phyloP scores from a whole-genome alignment of 2,888 invertebrate genomes.

The Mayetiola destructor region DNA sequence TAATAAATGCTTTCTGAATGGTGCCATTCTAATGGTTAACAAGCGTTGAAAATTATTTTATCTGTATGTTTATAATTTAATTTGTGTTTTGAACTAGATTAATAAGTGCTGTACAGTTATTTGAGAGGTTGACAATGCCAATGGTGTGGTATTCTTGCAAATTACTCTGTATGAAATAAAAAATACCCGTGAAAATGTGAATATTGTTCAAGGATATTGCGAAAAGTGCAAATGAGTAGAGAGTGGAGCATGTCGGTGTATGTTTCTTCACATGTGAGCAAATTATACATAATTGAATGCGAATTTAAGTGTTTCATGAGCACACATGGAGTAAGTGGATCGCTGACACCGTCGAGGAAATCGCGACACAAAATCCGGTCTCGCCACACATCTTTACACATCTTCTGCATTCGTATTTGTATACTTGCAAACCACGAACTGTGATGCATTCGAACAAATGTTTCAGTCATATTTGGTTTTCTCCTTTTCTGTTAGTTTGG shows the following conservation, averaged over 20 bases:
- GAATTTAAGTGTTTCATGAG: constrained; percentile 7
- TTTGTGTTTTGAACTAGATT: constrained; percentile 9
- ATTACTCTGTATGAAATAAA: too few species aligned
- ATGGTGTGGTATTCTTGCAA: too few species aligned
- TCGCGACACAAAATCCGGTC: neutral
- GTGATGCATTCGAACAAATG: neutral
- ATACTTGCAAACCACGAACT: neutral
- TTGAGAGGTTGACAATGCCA: too few species aligned
- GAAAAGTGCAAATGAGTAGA: too few species aligned
- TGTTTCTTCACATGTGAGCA: neutral
- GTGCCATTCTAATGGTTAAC: neutral
- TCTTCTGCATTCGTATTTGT: neutral
- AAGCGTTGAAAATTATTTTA: neutral
- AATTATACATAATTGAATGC: neutral
- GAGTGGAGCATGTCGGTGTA: too few species aligned
- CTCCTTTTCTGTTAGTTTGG: neutral
- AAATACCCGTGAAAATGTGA: too few species aligned
- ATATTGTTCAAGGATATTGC: too few species aligned
- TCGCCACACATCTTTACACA: neutral
- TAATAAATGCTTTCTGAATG: neutral
- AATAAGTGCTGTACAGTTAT: neutral
- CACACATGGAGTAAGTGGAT: neutral
- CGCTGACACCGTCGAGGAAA: constrained; percentile 5
- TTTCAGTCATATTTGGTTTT: neutral
- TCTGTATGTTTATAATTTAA: constrained; percentile 2